phyloP scores from a whole-genome alignment of 1,140 invertebrate genomes.

The Triops longicaudatus region DNA sequence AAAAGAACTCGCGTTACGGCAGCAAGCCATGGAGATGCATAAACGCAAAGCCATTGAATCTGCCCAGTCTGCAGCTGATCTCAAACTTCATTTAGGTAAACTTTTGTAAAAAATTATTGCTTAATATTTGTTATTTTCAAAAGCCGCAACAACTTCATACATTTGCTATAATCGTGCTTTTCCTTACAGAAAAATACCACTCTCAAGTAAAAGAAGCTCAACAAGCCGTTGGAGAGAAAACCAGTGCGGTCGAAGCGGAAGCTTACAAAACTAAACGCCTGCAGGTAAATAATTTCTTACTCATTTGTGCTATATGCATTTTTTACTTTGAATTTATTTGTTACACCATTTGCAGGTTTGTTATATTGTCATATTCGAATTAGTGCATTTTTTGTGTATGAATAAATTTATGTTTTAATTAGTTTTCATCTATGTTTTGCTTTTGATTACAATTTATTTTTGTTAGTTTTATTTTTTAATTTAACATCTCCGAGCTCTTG shows the following conservation, averaged over 20 bases:
- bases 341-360: conserved; percentile 22
- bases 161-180: not conserved
- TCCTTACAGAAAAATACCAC: conserved; percentile 74
- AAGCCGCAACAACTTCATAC: not conserved
- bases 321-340: not conserved
- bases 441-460: conserved; percentile 18
- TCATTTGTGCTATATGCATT: not conserved
- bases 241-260: conserved; percentile 87
- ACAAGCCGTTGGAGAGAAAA: conserved; percentile 91
- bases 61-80: conserved; percentile 90
- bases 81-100: conserved; percentile 88
- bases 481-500: not conserved
- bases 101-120: conserved; percentile 63
- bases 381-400: conserved; percentile 19
- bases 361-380: too few relatives aligned
- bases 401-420: not conserved
- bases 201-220: conserved; percentile 96
- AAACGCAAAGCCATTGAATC: conserved; percentile 90
- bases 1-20: conserved; percentile 80
- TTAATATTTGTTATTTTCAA: too few relatives aligned
- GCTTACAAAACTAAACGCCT: conserved; percentile 93
- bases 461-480: not conserved
- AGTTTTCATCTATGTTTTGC: too few relatives aligned
- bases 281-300: conserved; percentile 41
- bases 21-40: conserved; percentile 95